Percentiles rank a stretch among this genome's conserved stretches.
Evolutionary conservation across 2,888 invertebrate species (phyloP).

Genomic region (Orthosia gothica): DNA sequence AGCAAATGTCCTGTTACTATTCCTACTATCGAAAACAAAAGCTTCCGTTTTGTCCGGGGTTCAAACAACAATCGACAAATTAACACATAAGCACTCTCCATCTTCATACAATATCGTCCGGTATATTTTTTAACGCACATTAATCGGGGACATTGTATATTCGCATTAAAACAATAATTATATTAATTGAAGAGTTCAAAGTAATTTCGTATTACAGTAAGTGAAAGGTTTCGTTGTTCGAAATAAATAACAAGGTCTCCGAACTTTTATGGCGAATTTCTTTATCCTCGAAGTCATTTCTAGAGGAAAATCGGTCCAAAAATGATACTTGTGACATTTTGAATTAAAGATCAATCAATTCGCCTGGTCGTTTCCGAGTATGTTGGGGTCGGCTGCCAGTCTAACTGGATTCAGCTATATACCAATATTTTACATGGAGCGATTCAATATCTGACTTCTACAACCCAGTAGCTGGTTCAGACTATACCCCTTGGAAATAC

Average conservation of each 20-base stretch:
- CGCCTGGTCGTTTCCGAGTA: too few species aligned
- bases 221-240: constrained; percentile 59
- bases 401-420: too few species aligned
- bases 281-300: constrained; percentile 19
- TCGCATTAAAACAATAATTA: constrained; percentile 32
- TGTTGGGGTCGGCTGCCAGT: too few species aligned
- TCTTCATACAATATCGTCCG: neutral
- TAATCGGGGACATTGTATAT: constrained; percentile 8
- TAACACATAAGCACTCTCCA: neutral
- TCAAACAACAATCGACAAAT: neutral
- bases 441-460: too few species aligned
- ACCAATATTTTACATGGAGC: too few species aligned
- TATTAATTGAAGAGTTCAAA: constrained; percentile 35
- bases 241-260: constrained; percentile 48
- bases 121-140: neutral
- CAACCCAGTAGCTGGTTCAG: too few species aligned
- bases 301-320: constrained; percentile 17
- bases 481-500: too few species aligned
- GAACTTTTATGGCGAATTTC: constrained; percentile 25
- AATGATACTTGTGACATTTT: neutral
- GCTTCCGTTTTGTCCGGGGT: neutral
- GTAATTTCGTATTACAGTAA: constrained; percentile 46
- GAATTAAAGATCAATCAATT: constrained; percentile 3
- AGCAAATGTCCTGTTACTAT: too few species aligned
- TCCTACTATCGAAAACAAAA: neutral